Base-by-base conservation (phyloP, 1,140 invertebrate species). In the Zophobas atratus region DNA sequence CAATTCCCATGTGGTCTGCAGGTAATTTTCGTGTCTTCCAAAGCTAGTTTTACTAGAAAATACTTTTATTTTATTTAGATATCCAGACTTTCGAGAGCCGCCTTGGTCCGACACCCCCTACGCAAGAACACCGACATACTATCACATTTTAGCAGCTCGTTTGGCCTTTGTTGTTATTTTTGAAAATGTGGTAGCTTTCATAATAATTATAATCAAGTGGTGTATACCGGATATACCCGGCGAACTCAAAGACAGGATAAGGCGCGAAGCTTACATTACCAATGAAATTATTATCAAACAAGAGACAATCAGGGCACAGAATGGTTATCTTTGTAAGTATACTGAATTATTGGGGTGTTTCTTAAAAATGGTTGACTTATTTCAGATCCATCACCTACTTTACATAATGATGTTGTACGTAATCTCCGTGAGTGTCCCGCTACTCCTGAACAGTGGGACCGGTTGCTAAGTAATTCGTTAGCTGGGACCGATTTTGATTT, bases 111-210 rank as follows among this genome's bases (percentile, higher is more conserved):
- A 87, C 46, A 83, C 90, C 0, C 88, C 91, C 73, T 98, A 98
- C 81, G 86, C 93, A 76, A 89, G 92, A 78, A 93, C 92, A 1
- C 89, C 92, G 76, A 93, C 94, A 83, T 99, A 94, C 87, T 99
- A 97, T 95, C 92, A 96, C 79, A 92, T 99, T 71, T 89, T 99
- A 77, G 96, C 95, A 8, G 93, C 96, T 0, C 87, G 96, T 77
- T 87, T 99, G n/a, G 92, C 92, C 0, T 99, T 99, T 86, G 93
- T 99, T 39, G 94, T 99, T 2, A 88, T 98, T 1, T 99, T 99
- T 89, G 96, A 98, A 94, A 96, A 97, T 88, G 88, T 95, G 46
- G 95, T 97, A 41, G 93, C 94, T 3, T 84, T 96, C 36, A 91
- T 95, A 33, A 94, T 95, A 87, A 95, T 96, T 84, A 86, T 96